Conservation (phyloP, 2,113 vertebrate species). For the Oreochromis spilurus region DNA sequence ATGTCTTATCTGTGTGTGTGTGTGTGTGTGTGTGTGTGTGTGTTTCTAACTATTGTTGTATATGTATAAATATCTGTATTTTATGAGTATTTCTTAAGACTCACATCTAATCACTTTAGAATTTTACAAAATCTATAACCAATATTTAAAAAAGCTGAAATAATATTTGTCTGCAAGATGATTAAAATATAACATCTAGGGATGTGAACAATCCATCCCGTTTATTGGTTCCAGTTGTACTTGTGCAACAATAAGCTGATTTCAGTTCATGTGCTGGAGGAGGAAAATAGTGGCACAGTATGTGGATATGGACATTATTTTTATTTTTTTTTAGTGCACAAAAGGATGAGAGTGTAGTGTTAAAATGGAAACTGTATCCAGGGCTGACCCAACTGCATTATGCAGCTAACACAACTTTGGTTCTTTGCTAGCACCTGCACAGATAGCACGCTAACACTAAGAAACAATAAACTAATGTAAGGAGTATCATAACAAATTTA, state of each 20-base stretch:
- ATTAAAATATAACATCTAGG: background rate
- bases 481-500: background rate
- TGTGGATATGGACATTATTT: background rate
- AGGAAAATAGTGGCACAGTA: background rate
- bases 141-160: background rate
- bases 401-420: background rate
- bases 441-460: background rate
- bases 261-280: background rate
- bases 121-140: background rate
- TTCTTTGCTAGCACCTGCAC: background rate
- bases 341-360: background rate
- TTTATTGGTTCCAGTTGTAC: background rate
- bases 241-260: background rate
- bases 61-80: background rate
- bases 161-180: background rate
- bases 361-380: background rate
- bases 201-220: background rate
- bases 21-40: background rate
- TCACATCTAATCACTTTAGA: background rate
- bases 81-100: background rate
- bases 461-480: background rate
- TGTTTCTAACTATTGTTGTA: background rate
- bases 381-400: background rate
- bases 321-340: background rate
- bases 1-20: conserved; percentile 70